Evolutionary conservation across 2,888 invertebrate species (phyloP), one percentile per base, ranked within the genome.

Genomic region (Flabesymbios commensalis): DNA sequence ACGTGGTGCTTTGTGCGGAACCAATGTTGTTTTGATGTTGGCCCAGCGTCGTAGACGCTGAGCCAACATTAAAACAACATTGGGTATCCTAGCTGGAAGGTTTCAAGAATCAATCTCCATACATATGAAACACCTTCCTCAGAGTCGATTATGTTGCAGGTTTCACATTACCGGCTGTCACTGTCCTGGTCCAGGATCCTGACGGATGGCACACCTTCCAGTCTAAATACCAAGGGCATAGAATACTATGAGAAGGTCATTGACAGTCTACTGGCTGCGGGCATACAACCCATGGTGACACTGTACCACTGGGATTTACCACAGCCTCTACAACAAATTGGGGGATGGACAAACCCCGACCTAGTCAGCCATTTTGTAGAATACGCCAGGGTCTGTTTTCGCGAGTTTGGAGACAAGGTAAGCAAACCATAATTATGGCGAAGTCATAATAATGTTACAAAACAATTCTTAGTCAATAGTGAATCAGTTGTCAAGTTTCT

Each of bases 221-320:
- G 4, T 83, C 92, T 89, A 75, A 83, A 85, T 33, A 84, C 86
- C 2, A 48, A 24, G 10, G 66, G 64, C 14, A 26, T 66, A 1
- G 47, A 47, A 4, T 90, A 90, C 79, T 93, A 93, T 78, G 88
- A 87, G 73, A 86, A 88, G 69, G 80, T 92, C 51, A 88, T 92
- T 57, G 85, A 90, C 73, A 89, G 88, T 72, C 84, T 92, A 5
- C 68, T 89, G 5, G 84, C 80, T 1, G 83, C 85, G 2, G 85
- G 84, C 17, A 88, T 90, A 59, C 78, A 82, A 57, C 89, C 90
- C 2, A 75, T 83, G 75, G 78, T 86, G 4, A 87, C 87, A 84
- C 86, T 81, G 83, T 87, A 74, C 67, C 80, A 79, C 70, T 78
- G 77, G 78, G 78, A 78, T 62, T 67, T 75, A 63, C 78, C 78